phyloP scores from a whole-genome alignment of 2,113 vertebrate species.

The Herpailurus yagouaroundi region DNA sequence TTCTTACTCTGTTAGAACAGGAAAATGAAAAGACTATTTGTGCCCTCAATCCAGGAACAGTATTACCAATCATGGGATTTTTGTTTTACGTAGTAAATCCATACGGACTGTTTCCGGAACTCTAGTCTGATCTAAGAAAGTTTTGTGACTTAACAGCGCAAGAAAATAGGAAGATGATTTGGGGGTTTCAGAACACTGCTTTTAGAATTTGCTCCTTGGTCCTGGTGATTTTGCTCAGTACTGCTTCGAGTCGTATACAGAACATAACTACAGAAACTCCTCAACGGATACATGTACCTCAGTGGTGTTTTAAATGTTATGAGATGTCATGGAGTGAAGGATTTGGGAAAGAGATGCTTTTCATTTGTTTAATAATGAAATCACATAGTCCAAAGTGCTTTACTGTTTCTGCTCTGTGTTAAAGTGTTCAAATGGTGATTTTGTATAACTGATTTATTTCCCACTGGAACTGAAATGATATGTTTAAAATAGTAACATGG shows the following conservation, averaged over 20 bases:
- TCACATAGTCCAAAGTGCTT: conserved; percentile 79
- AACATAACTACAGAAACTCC: conserved; percentile 60
- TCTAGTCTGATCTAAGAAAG: conserved; percentile 36
- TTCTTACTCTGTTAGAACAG: neutral
- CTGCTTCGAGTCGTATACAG: neutral
- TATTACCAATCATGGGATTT: neutral
- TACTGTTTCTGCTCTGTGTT: conserved; percentile 77
- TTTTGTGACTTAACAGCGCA: neutral
- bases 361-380: conserved; percentile 75
- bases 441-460: conserved; percentile 66
- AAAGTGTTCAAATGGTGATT: conserved; percentile 74
- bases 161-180: conserved; percentile 16
- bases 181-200: conserved; percentile 68
- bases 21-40: conserved; percentile 4
- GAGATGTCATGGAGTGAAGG: neutral
- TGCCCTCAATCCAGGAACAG: neutral
- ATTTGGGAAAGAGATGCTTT: conserved; percentile 58
- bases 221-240: neutral
- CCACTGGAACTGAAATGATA: conserved; percentile 53
- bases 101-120: conserved; percentile 55
- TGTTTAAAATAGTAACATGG: conserved; percentile 23
- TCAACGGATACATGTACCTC: conserved; percentile 58
- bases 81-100: conserved; percentile 45
- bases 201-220: conserved; percentile 54
- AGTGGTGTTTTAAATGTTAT: conserved; percentile 61